Evolutionary conservation across 2,888 invertebrate species (phyloP), one percentile per base, ranked within the genome.

Genomic region (Ligdia adustata): DNA sequence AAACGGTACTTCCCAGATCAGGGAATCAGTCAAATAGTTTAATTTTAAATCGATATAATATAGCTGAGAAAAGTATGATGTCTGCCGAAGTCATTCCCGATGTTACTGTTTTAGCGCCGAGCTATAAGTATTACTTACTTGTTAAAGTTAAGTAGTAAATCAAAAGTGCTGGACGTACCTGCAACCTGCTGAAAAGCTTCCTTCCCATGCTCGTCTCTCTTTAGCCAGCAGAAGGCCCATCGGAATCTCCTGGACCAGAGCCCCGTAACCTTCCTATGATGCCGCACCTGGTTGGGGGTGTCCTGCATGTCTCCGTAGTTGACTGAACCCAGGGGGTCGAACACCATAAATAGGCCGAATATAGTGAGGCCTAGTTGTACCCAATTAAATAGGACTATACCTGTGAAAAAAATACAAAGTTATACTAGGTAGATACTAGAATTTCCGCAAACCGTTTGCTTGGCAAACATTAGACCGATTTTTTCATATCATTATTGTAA

Each of bases 341-440:
- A 96, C 32, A 96, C 93, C 79, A 96, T 88, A 29, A 94, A 93
- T 31, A 96, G 87, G 0, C 95, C 95, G 62, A 96, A 92, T 14
- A 96, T 83, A 2, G 95, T 93, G 6, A 95, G 85, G 1, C 93
- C 93, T 41, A 96, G 91, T 37, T 96, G 91, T 11, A 94, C 92
- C 96, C 96, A 97, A 69, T 96, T 95, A 77, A 94, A 95, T 34
- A 96, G 90, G 0, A 96, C 95, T 61, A 96, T 92, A 52, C 94
- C 94, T 93, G 80, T 22, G 29, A 37, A 44, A 9, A 32, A 9
- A 45, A 2, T 32, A 1, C n/a, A n/a, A n/a, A n/a, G n/a, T n/a
- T n/a, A n/a, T n/a, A n/a, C n/a, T n/a, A n/a, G n/a, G n/a, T n/a
- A n/a, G n/a, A n/a, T n/a, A n/a, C n/a, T n/a, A n/a, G n/a, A n/a